Evolutionary conservation across 2,888 invertebrate species (phyloP).

Genomic region (Oligia fasciuncula): DNA sequence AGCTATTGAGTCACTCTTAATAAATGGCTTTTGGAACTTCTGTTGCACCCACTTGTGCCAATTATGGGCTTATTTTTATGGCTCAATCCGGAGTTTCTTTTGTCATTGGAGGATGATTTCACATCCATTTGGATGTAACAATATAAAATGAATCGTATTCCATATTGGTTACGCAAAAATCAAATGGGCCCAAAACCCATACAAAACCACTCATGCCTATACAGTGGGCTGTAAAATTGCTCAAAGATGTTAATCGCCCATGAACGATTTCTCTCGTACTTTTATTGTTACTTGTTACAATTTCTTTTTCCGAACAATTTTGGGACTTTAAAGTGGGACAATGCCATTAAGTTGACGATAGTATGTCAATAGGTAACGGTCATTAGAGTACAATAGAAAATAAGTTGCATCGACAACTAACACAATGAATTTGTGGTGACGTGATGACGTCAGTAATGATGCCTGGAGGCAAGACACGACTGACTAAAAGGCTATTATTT

Average conservation of each 20-base stretch:
- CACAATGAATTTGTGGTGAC: conserved; percentile 48
- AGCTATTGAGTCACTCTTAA: conserved; percentile 46
- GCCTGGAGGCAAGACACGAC: conserved; percentile 18
- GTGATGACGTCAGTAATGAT: conserved; percentile 25
- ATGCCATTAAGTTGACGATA: conserved; percentile 47
- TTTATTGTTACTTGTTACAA: conserved; percentile 31
- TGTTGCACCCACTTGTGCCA: conserved; percentile 46
- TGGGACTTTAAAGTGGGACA: conserved; percentile 48
- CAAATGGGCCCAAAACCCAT: conserved; percentile 6
- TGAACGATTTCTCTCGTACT: conserved; percentile 36
- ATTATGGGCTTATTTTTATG: conserved; percentile 40
- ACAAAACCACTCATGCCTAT: conserved; percentile 4
- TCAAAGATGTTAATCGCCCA: conserved; percentile 1
- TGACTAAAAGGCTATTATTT: conserved; percentile 2
- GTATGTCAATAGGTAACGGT: conserved; percentile 57
- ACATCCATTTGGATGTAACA: conserved; percentile 2
- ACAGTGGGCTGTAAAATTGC: conserved; percentile 18
- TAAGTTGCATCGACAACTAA: conserved; percentile 47
- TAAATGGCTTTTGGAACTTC: conserved; percentile 44
- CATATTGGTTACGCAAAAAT: neutral
- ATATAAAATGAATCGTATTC: conserved; percentile 1
- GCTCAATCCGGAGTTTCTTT: conserved; percentile 43
- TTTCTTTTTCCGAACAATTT: conserved; percentile 50
- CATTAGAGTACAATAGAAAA: conserved; percentile 57
- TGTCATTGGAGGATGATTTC: conserved; percentile 30